Evolutionary conservation across 2,888 invertebrate genomes (phyloP), one percentile per base, ranked within the genome.

Genomic region (Aporophyla lueneburgensis): DNA sequence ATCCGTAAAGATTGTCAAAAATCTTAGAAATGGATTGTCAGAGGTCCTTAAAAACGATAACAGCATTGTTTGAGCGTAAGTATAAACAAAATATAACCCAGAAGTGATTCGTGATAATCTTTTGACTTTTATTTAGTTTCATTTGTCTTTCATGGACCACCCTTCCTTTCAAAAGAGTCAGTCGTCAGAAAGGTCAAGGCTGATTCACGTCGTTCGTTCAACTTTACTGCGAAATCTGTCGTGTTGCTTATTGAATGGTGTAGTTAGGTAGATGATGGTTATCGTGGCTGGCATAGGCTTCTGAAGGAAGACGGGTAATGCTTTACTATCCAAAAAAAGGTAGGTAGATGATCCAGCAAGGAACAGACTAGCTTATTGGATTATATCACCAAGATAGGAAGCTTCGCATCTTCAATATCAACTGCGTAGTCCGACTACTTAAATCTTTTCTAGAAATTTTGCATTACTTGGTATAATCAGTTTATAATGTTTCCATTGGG

Each of bases 141-240:
- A 76, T 78, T 76, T 76, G 33, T 80, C 72, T 74, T 76, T 78
- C 51, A 67, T 67, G 74, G 62, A 75, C 63, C 33, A 74, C 58
- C 82, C 58, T 77, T 79, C 68, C 77, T 76, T 83, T 80, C 77
- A 78, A 82, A 83, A 73, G 70, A 81, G 70, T 78, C 67, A 74
- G 76, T 67, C 27, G 70, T 24, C 63, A 65, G 59, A 86, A 86
- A 86, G 86, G 83, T 75, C 86, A 86, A 86, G 87, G 86, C 68
- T 56, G 16, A 12, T 56, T 43, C 40, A 49, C 66, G 49, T 54
- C 24, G 83, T 77, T 69, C 83, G 68, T 85, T 86, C 80, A 86
- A 87, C 80, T 87, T 83, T 65, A 78, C n/a, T 62, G 71, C 71
- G 71, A 78, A 78, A 68, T 71, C 58, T 59, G 53, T 65, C 40